Evolutionary conservation across 2,888 invertebrate species (phyloP), one percentile per base, ranked within the genome.

Genomic region (Drosophila atripex): DNA sequence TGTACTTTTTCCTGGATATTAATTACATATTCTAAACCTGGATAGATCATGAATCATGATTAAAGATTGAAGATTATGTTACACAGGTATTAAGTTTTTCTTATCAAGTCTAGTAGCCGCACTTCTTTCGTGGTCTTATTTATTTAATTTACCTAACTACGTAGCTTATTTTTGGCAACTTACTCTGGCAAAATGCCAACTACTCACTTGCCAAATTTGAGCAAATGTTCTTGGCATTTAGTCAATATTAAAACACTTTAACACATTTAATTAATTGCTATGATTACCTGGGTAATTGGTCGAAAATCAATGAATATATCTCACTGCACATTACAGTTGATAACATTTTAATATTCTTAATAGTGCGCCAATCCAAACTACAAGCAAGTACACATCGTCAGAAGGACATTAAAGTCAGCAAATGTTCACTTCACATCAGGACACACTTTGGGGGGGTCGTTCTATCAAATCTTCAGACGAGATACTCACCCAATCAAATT

Each of bases 401-500:
- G n/a, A 9, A 18, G 30, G 25, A 43, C 25, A 43, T 43, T 23
- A 47, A 50, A 59, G 21, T 14, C 21, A 16, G 11, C 28, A 5
- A 39, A 46, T 38, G 45, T 28, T 38, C 46, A 52, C 14, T 49
- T 60, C 63, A 59, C 63, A 45, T 21, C 52, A 16, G 61, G 35
- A 63, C 52, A 63, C 63, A 50, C 8, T 46, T 52, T 32, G 6
- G 45, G 63, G 43, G 12, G 23, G 46, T 50, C 8, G 39, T 53
- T 64, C 53, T 38, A 53, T 23, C 8, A 57, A 57, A 66, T 60
- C 64, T 69, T 69, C 16, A 52, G 63, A 63, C 51, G 57, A 49
- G 47, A 65, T 79, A 82, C 82, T 82, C 78, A 82, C 82, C 82
- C 77, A 79, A 64, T 70, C 57, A 53, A 71, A 63, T 65, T 46